Base-by-base conservation (phyloP, 2,113 vertebrate species). In the Agelaius phoeniceus region DNA sequence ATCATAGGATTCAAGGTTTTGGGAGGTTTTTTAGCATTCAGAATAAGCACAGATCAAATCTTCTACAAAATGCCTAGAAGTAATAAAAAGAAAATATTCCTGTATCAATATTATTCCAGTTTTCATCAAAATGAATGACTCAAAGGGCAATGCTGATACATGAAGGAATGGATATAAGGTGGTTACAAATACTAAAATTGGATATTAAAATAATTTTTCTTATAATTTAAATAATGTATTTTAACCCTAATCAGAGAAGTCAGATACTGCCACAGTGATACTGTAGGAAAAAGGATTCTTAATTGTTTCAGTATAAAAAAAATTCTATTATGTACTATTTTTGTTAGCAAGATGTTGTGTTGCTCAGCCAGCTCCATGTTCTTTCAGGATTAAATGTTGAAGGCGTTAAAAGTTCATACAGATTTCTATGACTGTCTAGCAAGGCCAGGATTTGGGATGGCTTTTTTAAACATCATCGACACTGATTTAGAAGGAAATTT, bases 41-140 rank as follows among this genome's bases (percentile, higher is more conserved):
- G 66, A 91, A 63, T 78, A 91, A 93, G 63, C 33, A 87, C 57
- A 67, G 81, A 94, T 63, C 35, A 87, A 93, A 91, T 87, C 39
- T 87, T 51, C 43, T 93, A 93, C 91, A 93, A 96, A 96, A 95
- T 78, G 35, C 61, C 73, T 54, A 52, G 44, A 81, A 87, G 52
- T 84, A 84, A 84, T 84, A 78, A 91, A 91, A 84, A 89, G 77
- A 91, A 77, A 93, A 95, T 94, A 95, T 91, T 91, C 61, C 93
- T 93, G 52, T 89, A 81, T 96, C 68, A 37, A 62, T 92, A 86
- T 81, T 0, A 55, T 91, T 96, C 11, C 17, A 67, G 21, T 26
- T 78, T 94, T 74, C 39, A 75, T 96, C 88, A 91, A 67, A 93
- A 75, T 57, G 7, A 39, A 78, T 84, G 52, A 75, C 57, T 87